These are phyloP conservation scores for Plestiodon gilberti DNA, from an alignment of 2,113 vertebrate genomes.

Conservation along the genomic window DNA sequence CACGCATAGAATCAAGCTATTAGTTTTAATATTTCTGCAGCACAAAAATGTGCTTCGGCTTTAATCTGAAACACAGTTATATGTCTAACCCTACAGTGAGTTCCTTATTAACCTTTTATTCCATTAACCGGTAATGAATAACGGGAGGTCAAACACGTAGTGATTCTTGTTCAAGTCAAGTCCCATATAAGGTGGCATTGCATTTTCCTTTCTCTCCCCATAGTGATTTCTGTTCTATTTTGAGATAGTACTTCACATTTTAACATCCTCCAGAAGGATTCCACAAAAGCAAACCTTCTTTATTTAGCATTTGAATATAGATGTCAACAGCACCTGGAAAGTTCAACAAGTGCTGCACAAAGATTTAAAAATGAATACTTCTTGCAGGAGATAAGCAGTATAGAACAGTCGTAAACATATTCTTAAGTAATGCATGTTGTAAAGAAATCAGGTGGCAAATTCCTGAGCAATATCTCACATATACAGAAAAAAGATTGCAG, in stretches of 20 bases:
- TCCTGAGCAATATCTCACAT: not conserved
- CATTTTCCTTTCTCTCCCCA: not conserved
- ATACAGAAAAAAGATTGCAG: too few species aligned
- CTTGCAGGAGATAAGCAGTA: not conserved
- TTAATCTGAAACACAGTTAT: not conserved
- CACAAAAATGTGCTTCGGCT: not conserved
- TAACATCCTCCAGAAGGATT: not conserved
- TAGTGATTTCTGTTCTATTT: not conserved
- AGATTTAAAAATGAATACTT: not conserved
- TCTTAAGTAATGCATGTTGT: not conserved
- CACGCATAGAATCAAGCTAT: not conserved
- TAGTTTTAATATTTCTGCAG: not conserved
- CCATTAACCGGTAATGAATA: not conserved
- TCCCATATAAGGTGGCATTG: not conserved
- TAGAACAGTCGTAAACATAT: not conserved
- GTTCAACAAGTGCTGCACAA: not conserved
- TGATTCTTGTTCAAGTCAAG: not conserved
- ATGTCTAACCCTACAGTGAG: not conserved
- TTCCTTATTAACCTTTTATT: not conserved
- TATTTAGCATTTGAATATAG: not conserved
- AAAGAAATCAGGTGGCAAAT: too few species aligned
- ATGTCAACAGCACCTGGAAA: too few species aligned
- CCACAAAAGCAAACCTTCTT: not conserved
- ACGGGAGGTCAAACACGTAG: not conserved
- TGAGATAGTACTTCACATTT: not conserved